Evolutionary conservation across 2,888 invertebrate genomes (phyloP).

Genomic region (Piscicola geometra): DNA sequence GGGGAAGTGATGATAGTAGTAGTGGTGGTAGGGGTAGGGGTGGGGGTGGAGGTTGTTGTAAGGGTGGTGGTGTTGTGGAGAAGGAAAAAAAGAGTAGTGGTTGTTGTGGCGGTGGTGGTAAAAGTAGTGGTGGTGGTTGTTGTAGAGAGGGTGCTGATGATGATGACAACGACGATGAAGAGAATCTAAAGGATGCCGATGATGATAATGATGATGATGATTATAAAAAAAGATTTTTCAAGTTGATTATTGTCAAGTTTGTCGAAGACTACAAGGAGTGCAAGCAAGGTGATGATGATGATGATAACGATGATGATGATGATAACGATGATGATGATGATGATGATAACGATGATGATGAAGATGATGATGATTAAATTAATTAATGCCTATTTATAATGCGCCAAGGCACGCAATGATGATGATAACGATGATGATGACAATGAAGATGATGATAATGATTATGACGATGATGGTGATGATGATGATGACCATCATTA

Average conservation of each 20-base stretch:
- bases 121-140: too few species aligned
- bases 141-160: neutral
- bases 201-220: conserved; percentile 20
- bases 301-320: conserved; percentile 21
- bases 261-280: too few species aligned
- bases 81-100: too few species aligned
- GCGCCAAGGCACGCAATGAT: too few species aligned
- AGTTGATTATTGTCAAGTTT: neutral
- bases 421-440: conserved; percentile 11
- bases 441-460: conserved; percentile 19
- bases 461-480: conserved; percentile 12
- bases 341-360: conserved; percentile 15
- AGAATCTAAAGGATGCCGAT: neutral
- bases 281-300: conserved; percentile 8
- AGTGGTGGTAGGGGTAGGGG: too few species aligned
- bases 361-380: conserved; percentile 19
- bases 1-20: too few species aligned
- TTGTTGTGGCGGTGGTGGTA: too few species aligned
- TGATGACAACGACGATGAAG: too few species aligned
- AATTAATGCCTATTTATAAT: too few species aligned
- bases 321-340: conserved; percentile 24
- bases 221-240: neutral
- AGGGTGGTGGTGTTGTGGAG: too few species aligned
- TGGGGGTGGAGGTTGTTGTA: too few species aligned
- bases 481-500: neutral